phyloP scores from a whole-genome alignment of 2,888 invertebrate genomes.

The Drosophila ezoana region DNA sequence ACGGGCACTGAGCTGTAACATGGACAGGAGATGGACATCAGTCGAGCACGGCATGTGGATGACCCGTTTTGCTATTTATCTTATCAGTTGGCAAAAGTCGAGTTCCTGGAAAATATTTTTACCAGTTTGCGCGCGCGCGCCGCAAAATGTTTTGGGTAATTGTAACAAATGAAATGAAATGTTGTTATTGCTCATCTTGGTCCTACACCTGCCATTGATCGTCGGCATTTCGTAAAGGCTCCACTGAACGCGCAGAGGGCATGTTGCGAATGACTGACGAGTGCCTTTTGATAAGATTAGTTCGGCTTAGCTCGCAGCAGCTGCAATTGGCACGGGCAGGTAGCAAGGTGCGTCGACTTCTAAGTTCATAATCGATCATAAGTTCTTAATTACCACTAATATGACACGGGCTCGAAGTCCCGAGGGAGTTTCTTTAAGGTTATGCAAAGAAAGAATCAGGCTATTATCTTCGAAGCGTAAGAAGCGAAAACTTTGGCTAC shows the following conservation, averaged over 20 bases:
- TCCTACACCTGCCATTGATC: constrained; percentile 60
- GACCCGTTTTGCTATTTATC: constrained; percentile 68
- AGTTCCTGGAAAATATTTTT: constrained; percentile 41
- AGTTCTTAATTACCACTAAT: constrained; percentile 67
- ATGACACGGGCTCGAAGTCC: constrained; percentile 36
- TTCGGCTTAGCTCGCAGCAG: constrained; percentile 49
- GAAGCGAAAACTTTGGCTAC: too few species aligned
- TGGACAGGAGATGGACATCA: constrained; percentile 48
- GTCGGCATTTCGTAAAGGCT: constrained; percentile 49
- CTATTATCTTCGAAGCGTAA: too few species aligned
- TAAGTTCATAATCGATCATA: constrained; percentile 64
- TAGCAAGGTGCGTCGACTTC: constrained; percentile 44
- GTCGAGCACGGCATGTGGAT: constrained; percentile 46
- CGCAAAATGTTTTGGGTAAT: constrained; percentile 70
- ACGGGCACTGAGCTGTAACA: constrained; percentile 31
- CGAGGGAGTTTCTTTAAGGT: neutral
- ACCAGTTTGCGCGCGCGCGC: constrained; percentile 40
- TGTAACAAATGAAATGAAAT: constrained; percentile 64
- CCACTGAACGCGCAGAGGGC: constrained; percentile 26
- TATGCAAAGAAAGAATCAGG: too few species aligned
- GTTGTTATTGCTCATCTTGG: constrained; percentile 17
- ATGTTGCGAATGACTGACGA: constrained; percentile 52
- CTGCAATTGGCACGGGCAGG: constrained; percentile 56
- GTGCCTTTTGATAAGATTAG: constrained; percentile 72
- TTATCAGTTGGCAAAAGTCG: constrained; percentile 71